Conservation (phyloP, 1,140 invertebrate species). For the Brachionus sp. region DNA sequence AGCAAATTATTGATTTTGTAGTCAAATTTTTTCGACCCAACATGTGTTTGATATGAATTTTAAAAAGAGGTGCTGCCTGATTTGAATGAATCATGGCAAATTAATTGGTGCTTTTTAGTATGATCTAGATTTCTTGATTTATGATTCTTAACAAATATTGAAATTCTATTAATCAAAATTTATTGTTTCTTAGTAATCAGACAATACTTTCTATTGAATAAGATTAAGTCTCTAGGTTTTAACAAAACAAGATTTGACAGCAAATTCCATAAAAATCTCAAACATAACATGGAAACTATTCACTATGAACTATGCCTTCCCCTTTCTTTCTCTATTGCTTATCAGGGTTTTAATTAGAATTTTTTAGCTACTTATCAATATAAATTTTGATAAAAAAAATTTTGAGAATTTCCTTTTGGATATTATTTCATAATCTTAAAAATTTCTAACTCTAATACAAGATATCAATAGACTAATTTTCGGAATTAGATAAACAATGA, state of each 20-base stretch:
- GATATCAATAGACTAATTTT: slow-evolving; percentile 3
- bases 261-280: neutral
- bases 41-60: neutral
- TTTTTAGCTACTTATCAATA: neutral
- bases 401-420: neutral
- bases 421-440: slow-evolving; percentile 6
- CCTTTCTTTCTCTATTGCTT: neutral
- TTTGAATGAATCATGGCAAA: neutral
- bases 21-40: neutral
- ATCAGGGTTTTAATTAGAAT: neutral
- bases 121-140: neutral
- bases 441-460: neutral
- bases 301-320: neutral
- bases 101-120: neutral
- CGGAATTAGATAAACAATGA: neutral
- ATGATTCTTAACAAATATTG: neutral
- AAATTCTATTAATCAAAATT: neutral
- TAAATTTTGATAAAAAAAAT: neutral
- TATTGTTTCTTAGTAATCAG: neutral
- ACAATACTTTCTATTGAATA: neutral
- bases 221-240: neutral
- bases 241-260: neutral
- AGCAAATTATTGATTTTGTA: neutral
- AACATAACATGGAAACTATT: neutral
- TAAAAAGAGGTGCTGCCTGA: neutral